Base-by-base conservation (phyloP, 2,797 vertebrate genomes). In the Sebastes dallii region DNA sequence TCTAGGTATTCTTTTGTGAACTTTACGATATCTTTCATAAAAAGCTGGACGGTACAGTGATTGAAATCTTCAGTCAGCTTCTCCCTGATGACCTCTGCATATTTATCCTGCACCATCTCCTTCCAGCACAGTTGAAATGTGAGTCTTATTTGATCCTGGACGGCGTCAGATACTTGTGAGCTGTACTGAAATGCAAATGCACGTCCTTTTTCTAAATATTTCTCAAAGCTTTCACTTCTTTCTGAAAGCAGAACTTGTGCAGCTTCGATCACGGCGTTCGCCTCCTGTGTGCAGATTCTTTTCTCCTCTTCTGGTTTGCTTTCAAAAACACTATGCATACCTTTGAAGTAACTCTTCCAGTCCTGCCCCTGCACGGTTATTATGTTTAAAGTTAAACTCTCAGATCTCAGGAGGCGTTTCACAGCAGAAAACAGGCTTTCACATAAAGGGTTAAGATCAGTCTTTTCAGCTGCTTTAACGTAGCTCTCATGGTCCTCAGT, bases 21-120 rank as follows among this genome's bases (percentile, higher is more conserved):
- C 42, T 52, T 78, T 1, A 3, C 25, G 6, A 72, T 42, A 29
- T 92, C 89, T 20, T 78, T 73, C 78, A 82, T 77, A 58, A 92
- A 95, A 72, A 93, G 75, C 24, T 83, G 77, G 5, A 91, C 58
- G 1, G 85, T 81, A 3, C 75, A 75, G n/a, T 60, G 80, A 59
- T 93, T 93, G 36, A 95, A 92, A 36, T 86, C 74, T 22, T 94
- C 73, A 5, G 81, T 92, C 39, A 92, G 66, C 50, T 66, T 90
- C 46, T 92, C 88, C 72, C 88, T 88, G 72, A 94, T 69, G 50
- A 76, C 50, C 52, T 91, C 82, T 0, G 84, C 82, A 30, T 89
- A 91, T 78, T 65, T 93, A 5, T 86, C 78, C 72, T 85, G 86
- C 1, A 88, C 83, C 80, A 85, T 81, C 66, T 90, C 86, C 64